Evolutionary conservation across 2,113 vertebrate species (phyloP).

Genomic region (Corythornis cristatus): DNA sequence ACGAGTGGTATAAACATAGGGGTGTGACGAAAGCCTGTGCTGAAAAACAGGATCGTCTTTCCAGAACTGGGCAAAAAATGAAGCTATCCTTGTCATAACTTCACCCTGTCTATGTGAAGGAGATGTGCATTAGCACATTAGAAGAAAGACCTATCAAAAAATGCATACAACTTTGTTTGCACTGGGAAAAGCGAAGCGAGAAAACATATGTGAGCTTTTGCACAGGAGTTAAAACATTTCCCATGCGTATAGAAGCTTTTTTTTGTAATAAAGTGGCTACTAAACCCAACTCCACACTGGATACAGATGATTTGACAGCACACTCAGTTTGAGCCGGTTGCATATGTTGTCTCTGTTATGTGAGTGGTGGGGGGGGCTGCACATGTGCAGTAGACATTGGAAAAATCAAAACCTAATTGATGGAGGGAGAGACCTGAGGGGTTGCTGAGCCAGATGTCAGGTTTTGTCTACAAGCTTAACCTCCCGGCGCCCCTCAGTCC

Average conservation of each 20-base stretch:
- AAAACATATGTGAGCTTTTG: neutral
- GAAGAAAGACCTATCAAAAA: neutral
- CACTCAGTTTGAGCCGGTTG: neutral
- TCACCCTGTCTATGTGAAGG: neutral
- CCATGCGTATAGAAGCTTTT: neutral
- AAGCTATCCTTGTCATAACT: neutral
- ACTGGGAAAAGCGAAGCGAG: neutral
- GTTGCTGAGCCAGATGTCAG: neutral
- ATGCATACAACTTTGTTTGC: too few species aligned
- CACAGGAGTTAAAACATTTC: neutral
- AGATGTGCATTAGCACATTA: neutral
- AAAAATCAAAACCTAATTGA: neutral
- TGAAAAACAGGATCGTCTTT: neutral
- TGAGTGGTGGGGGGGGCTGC: neutral
- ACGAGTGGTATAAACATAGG: neutral
- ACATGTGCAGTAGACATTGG: neutral
- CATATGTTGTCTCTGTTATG: neutral
- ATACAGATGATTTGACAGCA: neutral
- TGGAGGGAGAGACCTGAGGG: neutral
- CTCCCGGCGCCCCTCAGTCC: neutral
- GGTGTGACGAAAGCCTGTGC: neutral
- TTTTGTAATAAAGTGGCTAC: neutral
- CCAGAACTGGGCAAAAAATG: neutral
- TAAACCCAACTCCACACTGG: neutral
- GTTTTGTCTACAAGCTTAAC: neutral